Evolutionary conservation across 2,797 vertebrate species (phyloP).

Genomic region (Oreochromis mossambicus): DNA sequence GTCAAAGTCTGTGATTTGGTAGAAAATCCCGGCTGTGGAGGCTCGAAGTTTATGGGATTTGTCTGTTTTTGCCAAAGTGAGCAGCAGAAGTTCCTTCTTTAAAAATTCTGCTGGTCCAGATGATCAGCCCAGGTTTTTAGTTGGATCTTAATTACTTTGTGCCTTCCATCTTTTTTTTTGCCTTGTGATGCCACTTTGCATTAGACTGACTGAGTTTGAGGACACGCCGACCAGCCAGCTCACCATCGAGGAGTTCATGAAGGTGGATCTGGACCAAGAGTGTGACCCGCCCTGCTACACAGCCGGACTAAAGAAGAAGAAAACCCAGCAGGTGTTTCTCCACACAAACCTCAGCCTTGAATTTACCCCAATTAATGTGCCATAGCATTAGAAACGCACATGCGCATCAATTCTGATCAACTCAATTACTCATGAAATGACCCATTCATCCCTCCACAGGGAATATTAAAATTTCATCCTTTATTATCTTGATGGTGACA

Average conservation of each 20-base stretch:
- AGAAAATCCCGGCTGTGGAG: neutral
- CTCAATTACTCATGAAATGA: neutral
- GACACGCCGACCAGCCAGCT: slow-evolving; percentile 94
- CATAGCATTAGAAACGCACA: neutral
- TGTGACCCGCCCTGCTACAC: slow-evolving; percentile 94
- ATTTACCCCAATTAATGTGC: neutral
- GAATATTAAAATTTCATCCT: neutral
- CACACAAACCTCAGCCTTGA: neutral
- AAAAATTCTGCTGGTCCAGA: neutral
- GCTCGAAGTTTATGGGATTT: neutral
- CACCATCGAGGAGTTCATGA: slow-evolving; percentile 97
- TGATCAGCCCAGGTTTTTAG: neutral
- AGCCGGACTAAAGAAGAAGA: slow-evolving; percentile 83
- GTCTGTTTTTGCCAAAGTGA: neutral
- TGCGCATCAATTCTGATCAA: neutral
- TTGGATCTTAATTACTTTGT: neutral
- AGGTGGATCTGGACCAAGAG: slow-evolving; percentile 87
- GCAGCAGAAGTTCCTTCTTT: neutral
- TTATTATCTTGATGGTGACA: neutral
- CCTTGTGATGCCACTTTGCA: neutral
- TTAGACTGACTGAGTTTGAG: slow-evolving; percentile 90
- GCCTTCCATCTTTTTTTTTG: rapidly evolving
- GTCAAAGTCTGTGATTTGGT: neutral
- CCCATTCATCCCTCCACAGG: neutral
- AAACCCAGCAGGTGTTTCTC: slow-evolving; percentile 79